Conservation (phyloP, 37 sponge, comb jelly and placozoan genomes). For the Crambe crambe region DNA sequence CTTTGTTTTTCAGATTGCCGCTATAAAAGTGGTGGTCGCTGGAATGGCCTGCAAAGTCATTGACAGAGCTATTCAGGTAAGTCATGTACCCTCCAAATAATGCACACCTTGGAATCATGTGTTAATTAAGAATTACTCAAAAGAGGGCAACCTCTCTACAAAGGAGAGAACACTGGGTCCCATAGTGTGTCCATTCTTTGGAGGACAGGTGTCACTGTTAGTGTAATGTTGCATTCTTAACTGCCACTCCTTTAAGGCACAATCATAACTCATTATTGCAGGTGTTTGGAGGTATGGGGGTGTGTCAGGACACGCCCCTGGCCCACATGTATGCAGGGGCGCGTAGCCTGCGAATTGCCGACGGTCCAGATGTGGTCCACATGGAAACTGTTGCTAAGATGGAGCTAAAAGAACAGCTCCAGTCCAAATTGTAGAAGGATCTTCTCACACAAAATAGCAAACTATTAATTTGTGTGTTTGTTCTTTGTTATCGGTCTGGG, state of each 20-base stretch:
- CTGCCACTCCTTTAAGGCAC: too few species aligned
- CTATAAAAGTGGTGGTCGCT: slow-evolving; percentile 81
- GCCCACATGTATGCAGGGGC: slow-evolving; percentile 63
- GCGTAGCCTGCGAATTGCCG: slow-evolving; percentile 84
- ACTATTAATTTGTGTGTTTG: too few species aligned
- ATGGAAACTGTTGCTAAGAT: slow-evolving; percentile 74
- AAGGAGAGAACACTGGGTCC: not conserved
- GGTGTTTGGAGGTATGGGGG: slow-evolving; percentile 80
- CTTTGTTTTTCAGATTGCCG: slow-evolving; percentile 66
- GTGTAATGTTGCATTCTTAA: too few species aligned
- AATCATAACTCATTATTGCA: slow-evolving; percentile 2
- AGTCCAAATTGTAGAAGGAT: slow-evolving; percentile 39
- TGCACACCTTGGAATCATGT: too few species aligned
- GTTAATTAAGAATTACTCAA: not conserved
- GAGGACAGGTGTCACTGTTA: too few species aligned
- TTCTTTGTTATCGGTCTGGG: too few species aligned
- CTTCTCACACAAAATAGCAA: too few species aligned
- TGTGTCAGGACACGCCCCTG: slow-evolving; percentile 80
- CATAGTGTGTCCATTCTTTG: too few species aligned
- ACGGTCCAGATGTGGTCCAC: slow-evolving; percentile 94
- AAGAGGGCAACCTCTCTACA: not conserved
- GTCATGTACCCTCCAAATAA: not conserved
- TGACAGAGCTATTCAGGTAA: slow-evolving; percentile 79
- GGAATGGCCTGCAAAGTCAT: slow-evolving; percentile 72
- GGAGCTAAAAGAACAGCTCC: slow-evolving; percentile 60